Percentiles rank a stretch among this genome's conserved stretches.
These are phyloP conservation scores for Hyles vespertilio DNA, from an alignment of 1,140 invertebrate genomes.

Conservation along the genomic window DNA sequence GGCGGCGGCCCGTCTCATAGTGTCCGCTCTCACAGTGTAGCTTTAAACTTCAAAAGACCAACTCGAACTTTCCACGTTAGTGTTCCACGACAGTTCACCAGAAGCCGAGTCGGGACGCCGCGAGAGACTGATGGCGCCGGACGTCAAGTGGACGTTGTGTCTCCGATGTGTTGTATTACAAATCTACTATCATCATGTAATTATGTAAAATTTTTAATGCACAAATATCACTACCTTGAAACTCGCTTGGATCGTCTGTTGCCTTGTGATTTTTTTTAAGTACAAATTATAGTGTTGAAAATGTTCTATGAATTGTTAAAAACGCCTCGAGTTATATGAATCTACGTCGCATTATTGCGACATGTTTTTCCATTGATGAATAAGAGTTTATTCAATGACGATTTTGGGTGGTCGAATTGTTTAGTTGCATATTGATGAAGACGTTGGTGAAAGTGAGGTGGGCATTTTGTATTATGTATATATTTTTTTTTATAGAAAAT, in stretches of 20 bases:
- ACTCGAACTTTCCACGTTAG: constrained; percentile 19
- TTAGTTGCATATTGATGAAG: neutral
- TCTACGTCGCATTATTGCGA: constrained; percentile 17
- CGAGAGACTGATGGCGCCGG: too few species aligned
- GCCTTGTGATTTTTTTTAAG: constrained; percentile 53
- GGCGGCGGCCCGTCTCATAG: constrained; percentile 53
- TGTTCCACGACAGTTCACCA: constrained; percentile 10
- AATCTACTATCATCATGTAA: constrained; percentile 10
- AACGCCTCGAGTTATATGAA: constrained; percentile 15
- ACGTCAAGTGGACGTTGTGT: too few species aligned
- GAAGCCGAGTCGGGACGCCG: neutral
- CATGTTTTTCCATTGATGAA: constrained; percentile 3
- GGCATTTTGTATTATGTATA: constrained; percentile 38
- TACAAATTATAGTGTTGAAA: constrained; percentile 43
- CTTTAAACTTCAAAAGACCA: constrained; percentile 11
- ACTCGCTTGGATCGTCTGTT: constrained; percentile 38
- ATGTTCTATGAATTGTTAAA: constrained; percentile 44
- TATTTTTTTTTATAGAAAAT: constrained; percentile 30
- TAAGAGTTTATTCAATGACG: constrained; percentile 6
- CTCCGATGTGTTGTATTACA: neutral
- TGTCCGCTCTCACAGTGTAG: constrained; percentile 12
- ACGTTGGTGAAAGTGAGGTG: constrained; percentile 21
- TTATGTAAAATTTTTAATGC: constrained; percentile 33
- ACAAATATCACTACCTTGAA: constrained; percentile 42
- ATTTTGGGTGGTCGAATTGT: constrained; percentile 1